These are phyloP conservation scores for Cichladusa arquata DNA, from an alignment of 2,113 vertebrate species.

Conservation along the genomic window DNA sequence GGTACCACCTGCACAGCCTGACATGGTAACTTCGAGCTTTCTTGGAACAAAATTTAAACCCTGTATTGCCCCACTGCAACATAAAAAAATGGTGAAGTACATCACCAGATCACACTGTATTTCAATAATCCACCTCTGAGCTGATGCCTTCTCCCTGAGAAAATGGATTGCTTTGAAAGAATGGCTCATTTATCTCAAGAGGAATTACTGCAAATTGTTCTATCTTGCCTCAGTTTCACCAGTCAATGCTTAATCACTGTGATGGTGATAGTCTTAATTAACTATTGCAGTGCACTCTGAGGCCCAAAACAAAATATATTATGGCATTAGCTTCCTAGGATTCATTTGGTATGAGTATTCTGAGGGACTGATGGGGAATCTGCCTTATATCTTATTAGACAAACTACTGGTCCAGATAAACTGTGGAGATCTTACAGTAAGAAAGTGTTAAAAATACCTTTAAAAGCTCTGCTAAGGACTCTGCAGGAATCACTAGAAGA, in stretches of 20 bases:
- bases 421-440: background rate
- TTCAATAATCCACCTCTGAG: background rate
- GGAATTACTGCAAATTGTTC: background rate
- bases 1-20: background rate
- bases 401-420: background rate
- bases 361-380: background rate
- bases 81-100: background rate
- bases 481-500: background rate
- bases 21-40: background rate
- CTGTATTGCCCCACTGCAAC: background rate
- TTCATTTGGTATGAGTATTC: background rate
- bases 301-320: background rate
- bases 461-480: background rate
- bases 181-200: background rate
- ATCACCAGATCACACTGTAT: background rate
- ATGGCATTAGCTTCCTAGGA: background rate
- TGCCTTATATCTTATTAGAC: background rate
- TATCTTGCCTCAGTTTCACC: background rate
- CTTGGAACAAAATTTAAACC: background rate
- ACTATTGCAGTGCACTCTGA: background rate
- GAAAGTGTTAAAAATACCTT: background rate
- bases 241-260: background rate
- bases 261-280: background rate
- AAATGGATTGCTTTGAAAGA: background rate
- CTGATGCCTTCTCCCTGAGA: background rate